phyloP scores from a whole-genome alignment of 2,797 vertebrate genomes.

The Aulostomus chinensis region DNA sequence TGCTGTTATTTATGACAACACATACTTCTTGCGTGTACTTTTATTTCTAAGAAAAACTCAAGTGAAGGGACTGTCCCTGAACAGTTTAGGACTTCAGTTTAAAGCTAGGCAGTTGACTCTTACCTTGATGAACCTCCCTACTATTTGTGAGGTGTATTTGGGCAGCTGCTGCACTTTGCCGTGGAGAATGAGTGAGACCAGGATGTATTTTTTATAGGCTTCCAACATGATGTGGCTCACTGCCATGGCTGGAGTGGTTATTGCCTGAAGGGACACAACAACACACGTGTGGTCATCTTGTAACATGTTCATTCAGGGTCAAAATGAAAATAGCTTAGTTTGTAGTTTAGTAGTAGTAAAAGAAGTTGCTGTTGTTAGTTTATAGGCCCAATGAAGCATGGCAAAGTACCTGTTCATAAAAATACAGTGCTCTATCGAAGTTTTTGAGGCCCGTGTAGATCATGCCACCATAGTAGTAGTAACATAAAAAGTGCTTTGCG shows the following conservation, averaged over 20 bases:
- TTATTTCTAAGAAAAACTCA: too few species aligned
- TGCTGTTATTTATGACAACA: too few species aligned
- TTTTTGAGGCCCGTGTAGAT: slow-evolving; percentile 99
- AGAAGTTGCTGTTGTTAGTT: too few species aligned
- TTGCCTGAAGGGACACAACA: slow-evolving; percentile 81
- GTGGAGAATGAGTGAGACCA: slow-evolving; percentile 98
- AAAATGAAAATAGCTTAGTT: background rate
- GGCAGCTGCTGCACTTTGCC: slow-evolving; percentile 98
- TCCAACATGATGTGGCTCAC: slow-evolving; percentile 99
- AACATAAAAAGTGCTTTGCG: slow-evolving; percentile 99
- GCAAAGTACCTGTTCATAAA: slow-evolving; percentile 95
- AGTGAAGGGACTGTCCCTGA: too few species aligned
- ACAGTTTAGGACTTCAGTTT: too few species aligned
- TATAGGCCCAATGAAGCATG: too few species aligned
- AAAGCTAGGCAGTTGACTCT: too few species aligned
- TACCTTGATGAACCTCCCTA: slow-evolving; percentile 99
- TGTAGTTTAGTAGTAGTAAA: background rate
- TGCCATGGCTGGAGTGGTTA: slow-evolving; percentile 99
- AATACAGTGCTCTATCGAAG: slow-evolving; percentile 98
- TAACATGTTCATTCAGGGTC: too few species aligned
- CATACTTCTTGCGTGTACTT: too few species aligned
- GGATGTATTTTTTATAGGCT: slow-evolving; percentile 99
- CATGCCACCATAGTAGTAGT: slow-evolving; percentile 99
- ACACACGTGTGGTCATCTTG: background rate
- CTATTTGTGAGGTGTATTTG: slow-evolving; percentile 99